phyloP scores from a whole-genome alignment of 2,797 vertebrate genomes.

The Luscinia megarhynchos region DNA sequence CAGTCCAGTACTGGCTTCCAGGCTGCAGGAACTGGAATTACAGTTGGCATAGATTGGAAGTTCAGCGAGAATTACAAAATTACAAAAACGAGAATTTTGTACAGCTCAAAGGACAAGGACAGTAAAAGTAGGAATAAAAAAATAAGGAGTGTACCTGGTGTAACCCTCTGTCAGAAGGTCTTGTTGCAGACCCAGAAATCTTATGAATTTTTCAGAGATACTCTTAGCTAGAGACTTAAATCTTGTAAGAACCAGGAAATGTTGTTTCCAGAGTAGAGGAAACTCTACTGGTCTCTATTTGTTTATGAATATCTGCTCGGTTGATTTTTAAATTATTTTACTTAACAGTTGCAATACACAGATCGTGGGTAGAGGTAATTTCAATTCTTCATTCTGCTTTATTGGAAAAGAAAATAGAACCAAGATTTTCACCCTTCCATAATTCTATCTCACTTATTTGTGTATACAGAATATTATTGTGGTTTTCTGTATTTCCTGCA shows the following conservation, averaged over 20 bases:
- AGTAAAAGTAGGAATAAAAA: background rate
- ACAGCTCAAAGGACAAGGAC: background rate
- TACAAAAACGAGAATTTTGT: background rate
- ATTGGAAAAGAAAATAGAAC: background rate
- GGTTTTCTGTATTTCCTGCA: background rate
- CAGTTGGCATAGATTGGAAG: background rate
- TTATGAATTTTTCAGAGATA: background rate
- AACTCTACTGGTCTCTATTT: background rate
- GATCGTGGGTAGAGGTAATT: background rate
- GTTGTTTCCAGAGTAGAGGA: background rate
- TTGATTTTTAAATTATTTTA: background rate
- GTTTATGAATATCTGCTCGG: background rate
- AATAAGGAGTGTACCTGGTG: background rate
- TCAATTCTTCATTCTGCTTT: background rate
- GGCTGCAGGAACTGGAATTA: background rate
- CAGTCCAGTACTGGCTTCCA: rapidly evolving
- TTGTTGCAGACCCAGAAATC: background rate
- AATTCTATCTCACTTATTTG: background rate
- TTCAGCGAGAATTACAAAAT: too few species aligned
- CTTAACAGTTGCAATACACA: background rate
- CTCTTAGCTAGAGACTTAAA: background rate
- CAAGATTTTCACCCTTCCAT: background rate
- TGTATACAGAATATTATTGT: background rate
- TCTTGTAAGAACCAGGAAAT: background rate
- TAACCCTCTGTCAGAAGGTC: background rate